Conservation (phyloP, 2,797 vertebrate genomes). For the Podarcis lilfordi region DNA sequence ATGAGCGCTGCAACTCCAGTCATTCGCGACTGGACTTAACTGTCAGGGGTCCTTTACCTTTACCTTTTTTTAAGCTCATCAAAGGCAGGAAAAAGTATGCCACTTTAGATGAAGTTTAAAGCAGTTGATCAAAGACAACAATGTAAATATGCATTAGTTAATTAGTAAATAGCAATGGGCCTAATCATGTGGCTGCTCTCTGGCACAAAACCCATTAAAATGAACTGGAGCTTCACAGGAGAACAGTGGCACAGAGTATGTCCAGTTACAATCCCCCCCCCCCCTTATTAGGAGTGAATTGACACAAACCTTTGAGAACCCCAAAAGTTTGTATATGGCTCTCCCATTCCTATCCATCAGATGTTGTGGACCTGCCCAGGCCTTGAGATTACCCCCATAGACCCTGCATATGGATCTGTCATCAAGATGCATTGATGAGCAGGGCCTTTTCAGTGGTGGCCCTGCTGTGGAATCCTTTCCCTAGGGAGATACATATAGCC, state of each 20-base stretch:
- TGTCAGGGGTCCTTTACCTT: too few species aligned
- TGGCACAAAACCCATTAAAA: neutral
- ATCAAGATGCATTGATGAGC: too few species aligned
- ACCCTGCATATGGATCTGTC: too few species aligned
- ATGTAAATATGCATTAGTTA: neutral
- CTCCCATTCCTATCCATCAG: constrained; percentile 3
- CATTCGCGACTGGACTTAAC: too few species aligned
- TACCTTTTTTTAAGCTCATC: neutral
- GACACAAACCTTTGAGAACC: neutral
- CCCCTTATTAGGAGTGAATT: constrained; percentile 6
- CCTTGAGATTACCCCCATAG: too few species aligned
- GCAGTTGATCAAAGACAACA: neutral
- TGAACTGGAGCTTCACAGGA: neutral
- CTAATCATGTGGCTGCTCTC: neutral
- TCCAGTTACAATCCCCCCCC: neutral
- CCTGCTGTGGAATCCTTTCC: too few species aligned
- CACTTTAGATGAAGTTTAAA: constrained; percentile 7
- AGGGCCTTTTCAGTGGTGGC: too few species aligned
- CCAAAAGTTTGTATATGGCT: neutral
- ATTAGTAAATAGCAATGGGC: neutral
- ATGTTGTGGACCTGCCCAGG: neutral
- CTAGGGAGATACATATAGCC: too few species aligned
- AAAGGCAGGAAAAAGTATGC: constrained; percentile 14
- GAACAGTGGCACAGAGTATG: neutral
- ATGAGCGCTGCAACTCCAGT: too few species aligned